Evolutionary conservation across 2,797 vertebrate species (phyloP).

Genomic region (Synanceia verrucosa): DNA sequence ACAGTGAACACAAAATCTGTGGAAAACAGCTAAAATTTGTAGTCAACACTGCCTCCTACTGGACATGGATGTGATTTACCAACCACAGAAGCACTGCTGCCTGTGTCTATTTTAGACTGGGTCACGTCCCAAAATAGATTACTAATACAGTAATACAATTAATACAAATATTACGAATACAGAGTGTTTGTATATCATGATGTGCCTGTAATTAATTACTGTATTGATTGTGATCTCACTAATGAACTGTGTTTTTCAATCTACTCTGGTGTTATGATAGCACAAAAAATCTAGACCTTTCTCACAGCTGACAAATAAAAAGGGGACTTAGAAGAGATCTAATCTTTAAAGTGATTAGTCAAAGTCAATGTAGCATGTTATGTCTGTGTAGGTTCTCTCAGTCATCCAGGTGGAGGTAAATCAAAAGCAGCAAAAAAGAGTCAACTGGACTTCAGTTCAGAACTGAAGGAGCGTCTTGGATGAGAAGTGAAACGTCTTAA

Average conservation of each 20-base stretch:
- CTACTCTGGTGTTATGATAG: not conserved
- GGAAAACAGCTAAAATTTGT: not conserved
- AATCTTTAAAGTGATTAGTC: not conserved
- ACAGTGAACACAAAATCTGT: conserved; percentile 12
- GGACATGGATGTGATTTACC: not conserved
- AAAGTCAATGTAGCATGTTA: not conserved
- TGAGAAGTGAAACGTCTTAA: too few species aligned
- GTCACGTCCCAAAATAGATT: conserved; percentile 14
- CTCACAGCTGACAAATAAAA: not conserved
- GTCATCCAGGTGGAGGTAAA: too few species aligned
- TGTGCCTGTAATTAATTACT: not conserved
- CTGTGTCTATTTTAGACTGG: not conserved
- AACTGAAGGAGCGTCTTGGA: too few species aligned
- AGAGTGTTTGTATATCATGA: not conserved
- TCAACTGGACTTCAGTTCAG: too few species aligned
- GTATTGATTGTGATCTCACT: not conserved
- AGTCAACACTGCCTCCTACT: conserved; percentile 64
- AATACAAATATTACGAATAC: not conserved
- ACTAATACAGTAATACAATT: too few species aligned
- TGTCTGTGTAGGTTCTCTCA: too few species aligned
- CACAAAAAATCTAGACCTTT: not conserved
- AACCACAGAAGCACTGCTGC: not conserved
- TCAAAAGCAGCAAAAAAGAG: too few species aligned
- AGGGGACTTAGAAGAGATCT: not conserved
- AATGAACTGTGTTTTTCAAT: not conserved